Evolutionary conservation across 2,888 invertebrate genomes (phyloP), one percentile per base, ranked within the genome.

Genomic region (Gortyna flavago): DNA sequence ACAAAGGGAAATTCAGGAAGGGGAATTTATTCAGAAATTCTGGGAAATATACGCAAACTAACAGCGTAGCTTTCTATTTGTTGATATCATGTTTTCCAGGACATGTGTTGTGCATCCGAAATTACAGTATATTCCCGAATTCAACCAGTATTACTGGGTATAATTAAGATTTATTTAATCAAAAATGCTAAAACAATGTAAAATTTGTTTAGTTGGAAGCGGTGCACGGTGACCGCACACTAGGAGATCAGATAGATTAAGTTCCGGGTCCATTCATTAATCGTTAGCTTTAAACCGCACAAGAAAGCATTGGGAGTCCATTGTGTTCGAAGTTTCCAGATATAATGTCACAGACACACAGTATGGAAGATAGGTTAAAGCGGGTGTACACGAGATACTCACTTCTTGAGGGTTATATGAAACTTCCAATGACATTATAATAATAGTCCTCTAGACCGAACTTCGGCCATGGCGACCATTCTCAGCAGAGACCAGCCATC

Each of bases 251-350:
- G 72, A 71, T 62, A 84, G 80, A 84, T 81, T 71, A 79, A 79
- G 67, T 57, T 84, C 67, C 25, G 61, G 32, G 18, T 84, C 48
- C 67, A 80, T 84, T 84, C 84, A 80, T 79, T 79, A 59, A 84
- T 79, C 80, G 79, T 84, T 80, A 41, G 54, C 41, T 79, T 57
- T 29, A 71, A 77, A 84, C 66, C 66, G 61, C 84, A 38, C 66
- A 79, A 67, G 71, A 84, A 84, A 79, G 54, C 54, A 83, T 70
- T 61, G 44, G 44, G 35, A 32, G 32, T 79, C 29, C 80, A 67
- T 84, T 79, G 80, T 71, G 54, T 67, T 79, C 71, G 67, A 68
- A 80, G 77, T 83, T 83, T 54, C 35, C 51, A 77, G 66, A 84
- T 51, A 51, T 48, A 59, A 62, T 81, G 67, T 67, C 71, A 71